A percentile compares a stretch with the other conserved stretches of the same genome.
Conservation (phyloP, 2,797 vertebrate genomes). For the Tolypeutes matacus region DNA sequence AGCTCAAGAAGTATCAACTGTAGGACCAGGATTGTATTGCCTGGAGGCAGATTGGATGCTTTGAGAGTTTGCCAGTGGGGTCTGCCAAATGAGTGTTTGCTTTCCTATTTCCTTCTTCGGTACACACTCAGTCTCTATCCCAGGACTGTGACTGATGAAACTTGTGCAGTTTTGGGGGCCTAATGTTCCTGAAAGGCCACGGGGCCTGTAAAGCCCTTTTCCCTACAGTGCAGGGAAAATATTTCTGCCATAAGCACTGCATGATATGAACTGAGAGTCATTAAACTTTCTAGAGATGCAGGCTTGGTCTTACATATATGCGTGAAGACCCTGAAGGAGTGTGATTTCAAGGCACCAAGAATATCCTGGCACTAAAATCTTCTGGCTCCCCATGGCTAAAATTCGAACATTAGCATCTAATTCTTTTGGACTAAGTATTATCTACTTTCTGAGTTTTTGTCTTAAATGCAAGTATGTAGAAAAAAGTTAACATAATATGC, state of each 20-base stretch:
- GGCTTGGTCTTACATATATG: not conserved
- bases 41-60: not conserved
- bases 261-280: not conserved
- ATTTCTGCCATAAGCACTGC: not conserved
- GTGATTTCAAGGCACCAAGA: not conserved
- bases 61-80: not conserved
- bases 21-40: not conserved
- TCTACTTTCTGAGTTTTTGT: slow-evolving; percentile 41
- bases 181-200: not conserved
- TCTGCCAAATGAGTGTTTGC: not conserved
- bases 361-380: not conserved
- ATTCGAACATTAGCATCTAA: slow-evolving; percentile 6
- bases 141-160: not conserved
- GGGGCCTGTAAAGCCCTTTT: slow-evolving; percentile 1
- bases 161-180: not conserved
- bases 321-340: not conserved
- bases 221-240: not conserved
- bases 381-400: not conserved
- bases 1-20: not conserved
- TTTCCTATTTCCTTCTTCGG: not conserved
- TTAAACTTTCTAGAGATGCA: not conserved
- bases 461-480: not conserved
- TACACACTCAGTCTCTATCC: not conserved
- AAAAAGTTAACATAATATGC: too few relatives aligned
- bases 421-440: not conserved